These are phyloP conservation scores for Conus canariensis DNA, from an alignment of 2,888 invertebrate species.

Conservation along the genomic window DNA sequence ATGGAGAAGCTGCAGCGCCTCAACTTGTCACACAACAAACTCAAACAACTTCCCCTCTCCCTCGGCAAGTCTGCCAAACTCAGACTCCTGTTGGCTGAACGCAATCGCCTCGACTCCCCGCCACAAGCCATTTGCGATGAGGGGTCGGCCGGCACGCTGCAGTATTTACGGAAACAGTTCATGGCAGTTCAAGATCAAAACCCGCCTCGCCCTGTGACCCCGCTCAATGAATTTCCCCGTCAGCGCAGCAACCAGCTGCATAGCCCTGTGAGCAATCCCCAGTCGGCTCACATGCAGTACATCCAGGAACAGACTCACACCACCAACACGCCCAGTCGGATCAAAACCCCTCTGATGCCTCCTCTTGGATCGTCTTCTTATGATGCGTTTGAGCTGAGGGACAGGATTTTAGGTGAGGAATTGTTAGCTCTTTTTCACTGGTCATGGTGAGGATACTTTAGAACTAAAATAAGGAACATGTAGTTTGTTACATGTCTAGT, in stretches of 20 bases:
- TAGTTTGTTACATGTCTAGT: neutral
- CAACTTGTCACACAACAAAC: slow-evolving; percentile 74
- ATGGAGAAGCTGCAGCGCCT: slow-evolving; percentile 73
- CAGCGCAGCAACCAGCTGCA: slow-evolving; percentile 74
- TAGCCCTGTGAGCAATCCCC: slow-evolving; percentile 74
- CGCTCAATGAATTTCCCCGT: slow-evolving; percentile 72
- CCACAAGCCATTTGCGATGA: slow-evolving; percentile 74
- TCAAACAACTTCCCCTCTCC: slow-evolving; percentile 72
- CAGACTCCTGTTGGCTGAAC: slow-evolving; percentile 68
- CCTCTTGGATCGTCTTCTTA: slow-evolving; percentile 72
- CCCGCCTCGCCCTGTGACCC: slow-evolving; percentile 49
- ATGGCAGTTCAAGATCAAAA: slow-evolving; percentile 37
- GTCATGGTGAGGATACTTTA: slow-evolving; percentile 43
- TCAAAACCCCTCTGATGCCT: slow-evolving; percentile 77
- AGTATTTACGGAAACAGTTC: slow-evolving; percentile 66
- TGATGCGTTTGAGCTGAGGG: slow-evolving; percentile 72
- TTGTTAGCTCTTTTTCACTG: slow-evolving; percentile 44
- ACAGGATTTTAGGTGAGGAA: slow-evolving; percentile 74
- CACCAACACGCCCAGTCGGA: slow-evolving; percentile 74
- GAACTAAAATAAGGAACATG: no score
- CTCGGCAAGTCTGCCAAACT: slow-evolving; percentile 68
- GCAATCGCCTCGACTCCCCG: slow-evolving; percentile 73
- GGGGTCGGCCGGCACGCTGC: slow-evolving; percentile 72
- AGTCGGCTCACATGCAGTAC: slow-evolving; percentile 76
- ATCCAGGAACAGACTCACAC: slow-evolving; percentile 78